phyloP scores from a whole-genome alignment of 2,113 vertebrate species.

The Polypterus bichir region DNA sequence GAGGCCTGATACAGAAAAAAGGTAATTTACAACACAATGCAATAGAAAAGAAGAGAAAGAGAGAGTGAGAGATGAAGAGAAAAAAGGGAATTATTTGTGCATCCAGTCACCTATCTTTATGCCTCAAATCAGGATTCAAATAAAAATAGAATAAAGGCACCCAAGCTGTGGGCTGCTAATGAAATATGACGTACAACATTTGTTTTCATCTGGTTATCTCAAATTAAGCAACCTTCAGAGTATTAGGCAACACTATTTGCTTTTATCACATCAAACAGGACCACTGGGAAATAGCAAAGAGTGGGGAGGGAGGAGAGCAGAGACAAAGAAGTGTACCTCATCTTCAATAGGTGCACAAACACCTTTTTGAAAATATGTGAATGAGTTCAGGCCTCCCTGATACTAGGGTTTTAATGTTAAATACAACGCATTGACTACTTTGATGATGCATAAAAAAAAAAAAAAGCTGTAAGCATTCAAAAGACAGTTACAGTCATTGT shows the following conservation, averaged over 20 bases:
- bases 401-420: too few species aligned
- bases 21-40: constrained; percentile 74
- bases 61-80: not conserved
- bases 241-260: constrained; percentile 59
- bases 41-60: constrained; percentile 17
- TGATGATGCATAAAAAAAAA: too few species aligned
- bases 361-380: not conserved
- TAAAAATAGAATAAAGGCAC: constrained; percentile 49
- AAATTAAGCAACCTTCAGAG: constrained; percentile 53
- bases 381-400: not conserved
- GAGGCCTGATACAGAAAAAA: constrained; percentile 44
- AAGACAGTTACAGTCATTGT: too few species aligned
- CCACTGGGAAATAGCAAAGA: constrained; percentile 22
- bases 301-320: constrained; percentile 36
- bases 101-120: constrained; percentile 56
- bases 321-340: constrained; percentile 40
- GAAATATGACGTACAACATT: constrained; percentile 52
- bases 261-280: constrained; percentile 60
- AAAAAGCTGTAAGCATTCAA: too few species aligned
- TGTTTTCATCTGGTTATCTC: constrained; percentile 59
- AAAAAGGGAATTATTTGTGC: constrained; percentile 46
- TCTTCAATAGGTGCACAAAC: constrained; percentile 12
- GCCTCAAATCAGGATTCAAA: constrained; percentile 54
- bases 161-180: constrained; percentile 47
- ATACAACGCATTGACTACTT: too few species aligned